These are phyloP conservation scores for Cynopterus brachyotis DNA, from an alignment of 2,113 vertebrate species.

Conservation along the genomic window DNA sequence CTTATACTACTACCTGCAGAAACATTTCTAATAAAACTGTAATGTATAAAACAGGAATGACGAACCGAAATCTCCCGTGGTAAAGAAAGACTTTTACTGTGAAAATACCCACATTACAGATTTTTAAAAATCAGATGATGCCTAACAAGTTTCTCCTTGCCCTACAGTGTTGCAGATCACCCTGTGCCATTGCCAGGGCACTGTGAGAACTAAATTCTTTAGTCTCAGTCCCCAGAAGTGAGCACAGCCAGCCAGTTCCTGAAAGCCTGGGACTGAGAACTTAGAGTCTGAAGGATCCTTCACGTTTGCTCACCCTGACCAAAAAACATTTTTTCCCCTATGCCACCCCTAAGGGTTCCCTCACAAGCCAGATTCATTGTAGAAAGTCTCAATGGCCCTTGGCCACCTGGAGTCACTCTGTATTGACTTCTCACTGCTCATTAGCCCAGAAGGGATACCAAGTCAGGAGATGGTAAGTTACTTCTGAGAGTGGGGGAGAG, in stretches of 20 bases:
- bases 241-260: neutral
- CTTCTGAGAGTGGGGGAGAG: neutral
- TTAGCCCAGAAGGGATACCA: neutral
- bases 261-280: neutral
- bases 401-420: neutral
- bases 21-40: constrained; percentile 3
- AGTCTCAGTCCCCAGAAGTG: neutral
- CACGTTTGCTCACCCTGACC: neutral
- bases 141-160: neutral
- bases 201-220: neutral
- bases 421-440: neutral
- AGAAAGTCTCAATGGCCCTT: neutral
- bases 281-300: neutral
- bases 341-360: neutral
- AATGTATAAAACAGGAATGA: neutral
- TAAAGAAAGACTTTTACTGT: neutral
- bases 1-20: neutral
- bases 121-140: neutral
- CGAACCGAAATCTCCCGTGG: neutral
- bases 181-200: neutral
- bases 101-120: neutral
- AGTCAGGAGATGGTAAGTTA: neutral
- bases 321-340: neutral
- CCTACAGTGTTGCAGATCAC: neutral
- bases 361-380: neutral